Evolutionary conservation across 2,797 vertebrate genomes (phyloP), one percentile per base, ranked within the genome.

Genomic region (Cirrhinus molitorella): DNA sequence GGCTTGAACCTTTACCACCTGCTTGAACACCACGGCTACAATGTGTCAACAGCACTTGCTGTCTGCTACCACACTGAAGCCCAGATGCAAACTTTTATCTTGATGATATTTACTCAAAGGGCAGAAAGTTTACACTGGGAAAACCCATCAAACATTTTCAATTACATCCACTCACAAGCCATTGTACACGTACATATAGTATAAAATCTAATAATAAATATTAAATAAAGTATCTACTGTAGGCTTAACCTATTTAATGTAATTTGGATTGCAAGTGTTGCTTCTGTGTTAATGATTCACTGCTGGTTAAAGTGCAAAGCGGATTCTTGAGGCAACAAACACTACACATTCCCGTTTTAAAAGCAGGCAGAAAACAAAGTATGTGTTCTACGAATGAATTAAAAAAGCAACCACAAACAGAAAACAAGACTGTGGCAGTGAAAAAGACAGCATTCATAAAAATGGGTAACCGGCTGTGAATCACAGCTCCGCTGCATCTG

Each of bases 221-320:
- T n/a, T n/a, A n/a, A n/a, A n/a, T n/a, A n/a, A n/a, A n/a, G n/a
- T n/a, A n/a, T n/a, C n/a, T n/a, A 17, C 45, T 19, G 23, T 19
- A 43, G 40, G 23, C 40, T 73, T 19, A 47, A 66, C 45, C n/a
- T n/a, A 2, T 61, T 5, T 55, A 47, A 75, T 51, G 2, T 34
- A 31, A 75, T 16, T 63, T 47, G 55, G 40, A 76, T 43, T 51
- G 78, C 57, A 78, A 23, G 28, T 9, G 34, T 40, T 37, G 25
- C 17, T 59, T 65, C 74, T 84, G 78, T 74, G 91, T 88, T 87
- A 94, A 94, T 94, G 87, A 94, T 94, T 94, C 77, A 94, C 92
- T 81, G 88, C 66, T 78, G 75, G 73, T 85, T 88, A 94, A 93
- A 93, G 59, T 73, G 31, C 51, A 85, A 78, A 25, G 19, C 4